Evolutionary conservation across 2,888 invertebrate genomes (phyloP), one percentile per base, ranked within the genome.

Genomic region (Rutpela maculata): DNA sequence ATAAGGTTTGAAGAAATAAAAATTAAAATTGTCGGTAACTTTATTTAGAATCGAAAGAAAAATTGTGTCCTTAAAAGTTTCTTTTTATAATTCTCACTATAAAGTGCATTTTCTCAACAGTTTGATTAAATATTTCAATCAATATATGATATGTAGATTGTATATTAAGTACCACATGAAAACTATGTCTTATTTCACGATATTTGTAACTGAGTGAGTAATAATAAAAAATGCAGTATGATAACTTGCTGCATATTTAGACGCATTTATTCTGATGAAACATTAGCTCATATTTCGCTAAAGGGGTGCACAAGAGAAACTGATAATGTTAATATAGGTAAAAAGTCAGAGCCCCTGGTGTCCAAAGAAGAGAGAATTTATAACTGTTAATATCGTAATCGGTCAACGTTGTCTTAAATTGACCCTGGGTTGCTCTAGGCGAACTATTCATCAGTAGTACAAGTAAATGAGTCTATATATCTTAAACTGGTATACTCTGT

Each of bases 311-410:
- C 5, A 63, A 62, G 19, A 65, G 43, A 65, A 12, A 26, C 15
- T 43, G 19, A 43, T 43, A 19, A 38, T 43, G 9, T 65, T 43
- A 65, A 65, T 65, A 19, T 19, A 43, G 43, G 65, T n/a, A 43
- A 38, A 19, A 43, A 18, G 6, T 4, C 15, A 3, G 50, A 65
- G 43, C 65, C 65, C 43, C 19, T 3, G n/a, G 17, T 0, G 17
- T 35, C 17, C 18, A 35, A 63, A 63, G 43, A 43, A 43, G 12
- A 6, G 31, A 7, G 7, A 35, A 35, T 35, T 35, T 12, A 11
- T 15, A 43, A 15, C 15, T 43, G 4, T 5, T 10, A 12, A 43
- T 43, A 43, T 4, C 43, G 2, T 43, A 43, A 43, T 43, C 43
- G 15, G 12, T 11, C 43, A 43, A 43, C 31, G 15, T 43, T 43